Evolutionary conservation across 1,140 invertebrate species (phyloP).

Genomic region (Phenacoccus solenopsis): DNA sequence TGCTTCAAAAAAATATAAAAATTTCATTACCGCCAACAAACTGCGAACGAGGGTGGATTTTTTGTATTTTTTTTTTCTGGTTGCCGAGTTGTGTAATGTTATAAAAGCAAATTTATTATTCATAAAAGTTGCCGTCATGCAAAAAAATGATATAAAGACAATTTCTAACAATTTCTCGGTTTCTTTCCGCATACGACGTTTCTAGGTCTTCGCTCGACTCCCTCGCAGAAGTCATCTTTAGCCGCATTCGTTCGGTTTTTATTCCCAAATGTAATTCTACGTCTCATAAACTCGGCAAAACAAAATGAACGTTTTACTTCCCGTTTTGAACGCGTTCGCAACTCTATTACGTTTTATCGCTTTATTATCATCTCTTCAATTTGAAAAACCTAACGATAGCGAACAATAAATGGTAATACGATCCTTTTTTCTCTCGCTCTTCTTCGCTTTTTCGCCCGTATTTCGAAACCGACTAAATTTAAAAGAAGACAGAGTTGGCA

Average conservation of each 20-base stretch:
- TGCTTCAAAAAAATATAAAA: background rate
- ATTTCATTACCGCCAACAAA: constrained; percentile 7
- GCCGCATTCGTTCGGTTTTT: constrained; percentile 12
- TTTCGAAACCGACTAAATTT: constrained; percentile 3
- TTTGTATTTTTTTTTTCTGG: background rate
- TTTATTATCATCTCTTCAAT: constrained; percentile 18
- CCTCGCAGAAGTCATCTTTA: background rate
- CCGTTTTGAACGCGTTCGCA: background rate
- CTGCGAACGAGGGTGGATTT: background rate
- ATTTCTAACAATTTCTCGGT: constrained; percentile 15
- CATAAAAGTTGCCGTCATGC: constrained; percentile 8
- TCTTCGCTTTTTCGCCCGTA: too few species aligned
- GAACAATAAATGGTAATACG: constrained; percentile 6
- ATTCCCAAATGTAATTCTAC: constrained; percentile 16
- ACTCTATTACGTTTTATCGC: constrained; percentile 12
- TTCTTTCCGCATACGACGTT: background rate
- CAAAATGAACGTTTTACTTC: constrained; percentile 10
- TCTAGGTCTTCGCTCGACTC: background rate
- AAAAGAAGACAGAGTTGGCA: background rate
- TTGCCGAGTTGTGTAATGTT: background rate
- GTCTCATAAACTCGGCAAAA: constrained; percentile 15
- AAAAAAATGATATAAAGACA: constrained; percentile 17
- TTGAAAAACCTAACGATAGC: constrained; percentile 8
- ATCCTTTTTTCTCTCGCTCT: background rate
- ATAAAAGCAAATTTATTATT: constrained; percentile 13